phyloP scores from a whole-genome alignment of 2,888 invertebrate genomes.

The Scaptomyza polygonia region DNA sequence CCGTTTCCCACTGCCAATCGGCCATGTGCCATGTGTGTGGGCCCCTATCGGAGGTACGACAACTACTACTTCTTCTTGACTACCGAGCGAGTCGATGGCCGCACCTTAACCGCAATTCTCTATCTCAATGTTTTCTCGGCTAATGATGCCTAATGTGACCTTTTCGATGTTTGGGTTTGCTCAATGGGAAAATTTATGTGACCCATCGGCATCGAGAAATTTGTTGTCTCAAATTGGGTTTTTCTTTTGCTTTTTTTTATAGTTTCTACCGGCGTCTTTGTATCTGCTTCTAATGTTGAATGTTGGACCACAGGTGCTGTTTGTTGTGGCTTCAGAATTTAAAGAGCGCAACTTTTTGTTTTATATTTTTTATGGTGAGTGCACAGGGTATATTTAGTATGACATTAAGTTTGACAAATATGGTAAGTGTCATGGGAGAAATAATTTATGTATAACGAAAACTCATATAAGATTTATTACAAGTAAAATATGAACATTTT shows the following conservation, averaged over 20 bases:
- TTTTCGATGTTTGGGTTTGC: slow-evolving; percentile 33
- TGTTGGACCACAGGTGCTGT: slow-evolving; percentile 44
- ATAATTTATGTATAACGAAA: neutral
- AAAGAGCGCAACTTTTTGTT: slow-evolving; percentile 29
- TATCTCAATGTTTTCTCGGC: slow-evolving; percentile 12
- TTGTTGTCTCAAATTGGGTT: slow-evolving; percentile 55
- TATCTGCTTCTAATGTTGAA: slow-evolving; percentile 11
- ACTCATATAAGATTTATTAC: too few relatives aligned
- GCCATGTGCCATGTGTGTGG: slow-evolving; percentile 49
- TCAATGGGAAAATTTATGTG: slow-evolving; percentile 71
- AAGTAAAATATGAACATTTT: too few relatives aligned
- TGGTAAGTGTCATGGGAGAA: too few relatives aligned
- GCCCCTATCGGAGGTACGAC: slow-evolving; percentile 25
- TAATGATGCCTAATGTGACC: slow-evolving; percentile 71
- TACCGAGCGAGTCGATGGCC: slow-evolving; percentile 40
- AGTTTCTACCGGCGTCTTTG: slow-evolving; percentile 60
- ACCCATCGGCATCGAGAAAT: slow-evolving; percentile 47
- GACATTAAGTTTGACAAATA: neutral
- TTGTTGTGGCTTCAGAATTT: slow-evolving; percentile 11
- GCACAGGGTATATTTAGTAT: slow-evolving; percentile 4
- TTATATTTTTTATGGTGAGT: neutral
- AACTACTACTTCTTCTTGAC: slow-evolving; percentile 6
- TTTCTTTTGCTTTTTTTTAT: slow-evolving; percentile 42
- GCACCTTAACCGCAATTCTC: slow-evolving; percentile 63
- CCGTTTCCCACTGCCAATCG: slow-evolving; percentile 7